phyloP scores from a whole-genome alignment of 2,888 invertebrate genomes.

The Xestia rhomboidea region DNA sequence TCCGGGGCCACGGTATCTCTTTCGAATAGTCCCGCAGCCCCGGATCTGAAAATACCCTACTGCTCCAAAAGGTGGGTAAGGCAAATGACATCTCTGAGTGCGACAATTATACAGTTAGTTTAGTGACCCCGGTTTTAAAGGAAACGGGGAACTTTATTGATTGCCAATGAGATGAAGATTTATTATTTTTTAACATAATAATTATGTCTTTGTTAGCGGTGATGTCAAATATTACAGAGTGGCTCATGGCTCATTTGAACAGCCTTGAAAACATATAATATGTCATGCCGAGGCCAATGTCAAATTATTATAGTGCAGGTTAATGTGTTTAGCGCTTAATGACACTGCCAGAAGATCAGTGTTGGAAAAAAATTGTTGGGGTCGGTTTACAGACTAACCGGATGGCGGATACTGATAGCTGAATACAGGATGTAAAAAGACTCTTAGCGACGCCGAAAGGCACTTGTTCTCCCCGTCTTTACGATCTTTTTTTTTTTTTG shows the following conservation, averaged over 20 bases:
- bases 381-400: not conserved
- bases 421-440: not conserved
- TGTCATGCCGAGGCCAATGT: conserved; percentile 1
- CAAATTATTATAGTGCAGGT: not conserved
- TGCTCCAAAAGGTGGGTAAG: no score
- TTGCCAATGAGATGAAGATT: not conserved
- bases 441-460: no score
- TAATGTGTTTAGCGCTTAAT: no score
- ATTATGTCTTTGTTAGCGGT: not conserved
- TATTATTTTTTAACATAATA: not conserved
- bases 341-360: no score
- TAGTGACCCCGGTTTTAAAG: conserved; percentile 8
- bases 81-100: not conserved
- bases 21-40: no score
- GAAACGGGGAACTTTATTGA: not conserved
- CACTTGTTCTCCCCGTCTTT: no score
- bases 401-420: no score
- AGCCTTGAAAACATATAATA: not conserved
- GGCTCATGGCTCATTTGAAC: not conserved
- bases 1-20: no score
- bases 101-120: not conserved
- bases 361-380: not conserved
- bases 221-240: not conserved
- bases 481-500: no score
- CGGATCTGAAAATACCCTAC: no score